phyloP scores from a whole-genome alignment of 2,888 invertebrate species.

The Coelogynopora nodosa region DNA sequence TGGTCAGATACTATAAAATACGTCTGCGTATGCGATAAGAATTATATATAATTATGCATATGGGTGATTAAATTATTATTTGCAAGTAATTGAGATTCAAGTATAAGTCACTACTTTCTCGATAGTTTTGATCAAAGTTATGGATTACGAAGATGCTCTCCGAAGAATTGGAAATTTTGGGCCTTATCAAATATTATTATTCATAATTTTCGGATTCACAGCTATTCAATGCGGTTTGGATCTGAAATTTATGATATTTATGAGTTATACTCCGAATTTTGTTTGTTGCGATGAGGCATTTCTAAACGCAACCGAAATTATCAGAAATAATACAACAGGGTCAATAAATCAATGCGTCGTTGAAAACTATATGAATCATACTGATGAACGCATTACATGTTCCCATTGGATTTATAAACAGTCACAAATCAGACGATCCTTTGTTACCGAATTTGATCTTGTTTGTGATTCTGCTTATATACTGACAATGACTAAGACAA shows the following conservation, averaged over 20 bases:
- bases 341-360: not conserved
- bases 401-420: slow-evolving; percentile 9
- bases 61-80: too few species aligned
- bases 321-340: not conserved
- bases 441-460: slow-evolving; percentile 40
- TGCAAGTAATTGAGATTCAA: too few species aligned
- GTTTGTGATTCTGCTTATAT: slow-evolving; percentile 3
- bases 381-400: slow-evolving; percentile 15
- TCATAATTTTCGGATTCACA: not conserved
- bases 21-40: too few species aligned
- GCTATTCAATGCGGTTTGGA: not conserved
- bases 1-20: too few species aligned
- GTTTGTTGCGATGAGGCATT: not conserved
- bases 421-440: slow-evolving; percentile 9
- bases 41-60: too few species aligned
- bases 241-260: not conserved
- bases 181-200: not conserved
- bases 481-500: not conserved
- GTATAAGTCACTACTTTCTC: too few species aligned
- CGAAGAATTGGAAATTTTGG: not conserved
- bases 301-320: not conserved
- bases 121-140: too few species aligned
- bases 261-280: not conserved
- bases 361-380: not conserved
- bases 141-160: not conserved